Evolutionary conservation across 2,113 vertebrate genomes (phyloP).

Genomic region (Circaetus cinerascens): DNA sequence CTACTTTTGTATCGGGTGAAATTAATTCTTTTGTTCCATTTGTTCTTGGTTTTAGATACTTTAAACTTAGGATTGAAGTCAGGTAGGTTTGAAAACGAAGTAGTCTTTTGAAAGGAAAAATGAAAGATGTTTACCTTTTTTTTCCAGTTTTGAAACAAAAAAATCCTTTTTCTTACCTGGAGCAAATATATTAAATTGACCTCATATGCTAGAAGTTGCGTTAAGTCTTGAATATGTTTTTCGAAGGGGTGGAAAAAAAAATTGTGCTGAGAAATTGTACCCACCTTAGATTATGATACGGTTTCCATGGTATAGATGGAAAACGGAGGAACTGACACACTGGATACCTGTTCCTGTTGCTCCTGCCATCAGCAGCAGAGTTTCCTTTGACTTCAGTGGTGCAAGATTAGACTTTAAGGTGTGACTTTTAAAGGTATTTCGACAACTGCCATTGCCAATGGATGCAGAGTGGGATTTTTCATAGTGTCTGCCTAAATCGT

Average conservation of each 20-base stretch:
- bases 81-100: neutral
- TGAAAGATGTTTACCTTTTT: neutral
- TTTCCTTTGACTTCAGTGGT: neutral
- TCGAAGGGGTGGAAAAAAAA: neutral
- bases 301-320: neutral
- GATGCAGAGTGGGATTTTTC: neutral
- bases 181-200: neutral
- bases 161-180: neutral
- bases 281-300: neutral
- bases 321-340: neutral
- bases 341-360: neutral
- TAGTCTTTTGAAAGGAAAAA: neutral
- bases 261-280: neutral
- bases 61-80: neutral
- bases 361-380: neutral
- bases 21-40: neutral
- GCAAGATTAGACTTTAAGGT: neutral
- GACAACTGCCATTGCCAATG: neutral
- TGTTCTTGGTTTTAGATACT: neutral
- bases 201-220: neutral
- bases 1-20: neutral
- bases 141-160: neutral
- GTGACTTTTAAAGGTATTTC: neutral
- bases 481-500: neutral
- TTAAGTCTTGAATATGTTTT: neutral